These are phyloP conservation scores for Darevskia nairensis DNA, from an alignment of 2,797 vertebrate species.

Conservation along the genomic window DNA sequence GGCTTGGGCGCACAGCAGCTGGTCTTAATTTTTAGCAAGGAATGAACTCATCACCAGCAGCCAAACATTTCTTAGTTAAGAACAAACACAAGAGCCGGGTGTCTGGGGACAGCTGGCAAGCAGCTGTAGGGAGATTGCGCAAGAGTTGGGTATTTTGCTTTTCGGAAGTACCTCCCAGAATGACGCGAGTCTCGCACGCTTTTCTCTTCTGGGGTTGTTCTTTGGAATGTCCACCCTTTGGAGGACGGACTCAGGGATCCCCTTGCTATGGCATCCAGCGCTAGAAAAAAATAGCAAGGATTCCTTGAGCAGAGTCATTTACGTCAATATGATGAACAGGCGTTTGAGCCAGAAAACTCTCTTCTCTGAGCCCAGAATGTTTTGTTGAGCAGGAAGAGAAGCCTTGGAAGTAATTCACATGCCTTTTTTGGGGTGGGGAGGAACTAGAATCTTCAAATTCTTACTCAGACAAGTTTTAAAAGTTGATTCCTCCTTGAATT, in stretches of 20 bases:
- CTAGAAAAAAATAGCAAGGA: neutral
- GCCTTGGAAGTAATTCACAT: neutral
- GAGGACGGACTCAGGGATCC: neutral
- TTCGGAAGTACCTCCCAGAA: neutral
- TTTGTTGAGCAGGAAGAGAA: neutral
- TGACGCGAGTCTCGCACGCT: neutral
- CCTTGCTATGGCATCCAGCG: neutral
- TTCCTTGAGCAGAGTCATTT: neutral
- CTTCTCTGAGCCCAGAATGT: neutral
- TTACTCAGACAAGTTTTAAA: neutral
- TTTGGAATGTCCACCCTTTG: neutral
- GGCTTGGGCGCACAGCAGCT: neutral
- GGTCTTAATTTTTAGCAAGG: constrained; percentile 45
- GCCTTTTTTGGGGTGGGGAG: neutral
- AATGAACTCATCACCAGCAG: constrained; percentile 1
- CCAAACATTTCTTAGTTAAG: constrained; percentile 13
- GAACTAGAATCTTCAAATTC: no score
- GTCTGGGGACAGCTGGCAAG: constrained; percentile 13
- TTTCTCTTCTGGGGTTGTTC: neutral
- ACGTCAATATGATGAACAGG: neutral
- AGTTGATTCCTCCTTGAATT: neutral
- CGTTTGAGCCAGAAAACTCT: neutral
- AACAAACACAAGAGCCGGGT: neutral
- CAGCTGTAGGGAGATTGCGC: constrained; percentile 31
- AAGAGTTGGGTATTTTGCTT: neutral